phyloP scores from a whole-genome alignment of 2,113 vertebrate genomes.

The Neogobius melanostomus region DNA sequence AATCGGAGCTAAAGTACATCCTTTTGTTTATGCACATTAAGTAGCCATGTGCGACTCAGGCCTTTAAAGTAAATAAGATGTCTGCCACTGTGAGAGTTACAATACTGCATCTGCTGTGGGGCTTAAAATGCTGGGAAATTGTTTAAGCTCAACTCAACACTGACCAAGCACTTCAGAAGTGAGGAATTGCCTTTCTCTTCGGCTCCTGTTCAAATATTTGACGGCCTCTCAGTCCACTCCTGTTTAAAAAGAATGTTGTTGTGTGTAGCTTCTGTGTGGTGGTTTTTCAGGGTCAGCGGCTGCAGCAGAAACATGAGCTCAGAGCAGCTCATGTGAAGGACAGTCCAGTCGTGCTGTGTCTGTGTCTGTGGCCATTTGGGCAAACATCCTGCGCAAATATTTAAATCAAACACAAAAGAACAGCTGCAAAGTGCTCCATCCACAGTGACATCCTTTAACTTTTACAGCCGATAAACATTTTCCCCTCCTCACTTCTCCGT shows the following conservation, averaged over 20 bases:
- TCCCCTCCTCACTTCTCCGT: too few species aligned
- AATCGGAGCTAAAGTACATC: too few species aligned
- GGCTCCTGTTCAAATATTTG: neutral
- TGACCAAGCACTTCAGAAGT: neutral
- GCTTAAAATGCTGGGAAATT: too few species aligned
- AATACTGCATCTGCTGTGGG: too few species aligned
- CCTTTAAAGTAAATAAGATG: too few species aligned
- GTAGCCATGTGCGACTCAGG: too few species aligned
- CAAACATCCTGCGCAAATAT: constrained; percentile 14
- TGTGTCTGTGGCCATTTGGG: neutral
- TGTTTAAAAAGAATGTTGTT: neutral
- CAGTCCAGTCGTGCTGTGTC: neutral
- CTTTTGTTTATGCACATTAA: too few species aligned
- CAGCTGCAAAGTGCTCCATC: too few species aligned
- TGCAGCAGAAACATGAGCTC: constrained; percentile 25
- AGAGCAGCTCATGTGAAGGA: neutral
- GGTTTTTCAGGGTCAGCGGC: neutral
- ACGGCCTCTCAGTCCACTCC: neutral
- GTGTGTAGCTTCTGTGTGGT: neutral
- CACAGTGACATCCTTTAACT: too few species aligned
- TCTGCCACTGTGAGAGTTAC: too few species aligned
- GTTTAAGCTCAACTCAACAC: too few species aligned
- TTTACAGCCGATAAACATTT: too few species aligned
- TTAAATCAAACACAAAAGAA: neutral
- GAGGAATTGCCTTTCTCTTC: neutral